Conservation (phyloP, 2,888 invertebrate species). For the Stictocephala bisonia region DNA sequence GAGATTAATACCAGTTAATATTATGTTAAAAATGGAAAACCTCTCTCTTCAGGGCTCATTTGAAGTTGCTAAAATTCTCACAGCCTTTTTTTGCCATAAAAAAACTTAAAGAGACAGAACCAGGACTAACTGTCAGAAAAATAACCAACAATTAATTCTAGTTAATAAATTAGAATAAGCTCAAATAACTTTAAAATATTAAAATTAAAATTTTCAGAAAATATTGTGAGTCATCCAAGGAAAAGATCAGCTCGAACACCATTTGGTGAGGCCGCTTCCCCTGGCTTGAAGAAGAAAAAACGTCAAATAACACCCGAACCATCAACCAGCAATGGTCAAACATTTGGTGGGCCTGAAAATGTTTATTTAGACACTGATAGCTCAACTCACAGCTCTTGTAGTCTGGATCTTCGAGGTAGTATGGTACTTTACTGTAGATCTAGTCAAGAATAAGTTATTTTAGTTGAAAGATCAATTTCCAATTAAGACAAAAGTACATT, state of each 20-base stretch:
- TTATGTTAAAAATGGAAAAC: too few relatives aligned
- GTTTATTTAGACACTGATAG: slow-evolving; percentile 6
- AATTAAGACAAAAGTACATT: too few relatives aligned
- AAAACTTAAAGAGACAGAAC: too few relatives aligned
- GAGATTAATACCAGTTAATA: too few relatives aligned
- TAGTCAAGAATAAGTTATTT: too few relatives aligned
- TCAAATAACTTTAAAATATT: neutral
- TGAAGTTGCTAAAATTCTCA: too few relatives aligned
- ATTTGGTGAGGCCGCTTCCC: neutral
- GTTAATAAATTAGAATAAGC: neutral
- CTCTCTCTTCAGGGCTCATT: too few relatives aligned
- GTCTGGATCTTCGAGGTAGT: slow-evolving; percentile 20
- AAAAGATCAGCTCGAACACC: slow-evolving; percentile 22
- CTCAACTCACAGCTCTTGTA: slow-evolving; percentile 30
- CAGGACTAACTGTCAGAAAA: too few relatives aligned
- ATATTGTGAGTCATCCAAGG: slow-evolving; percentile 7
- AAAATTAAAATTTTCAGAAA: neutral
- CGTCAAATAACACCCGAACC: slow-evolving; percentile 11
- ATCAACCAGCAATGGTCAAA: slow-evolving; percentile 17
- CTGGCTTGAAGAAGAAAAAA: slow-evolving; percentile 20
- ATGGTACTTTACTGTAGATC: too few relatives aligned
- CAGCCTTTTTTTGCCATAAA: too few relatives aligned
- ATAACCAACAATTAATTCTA: neutral
- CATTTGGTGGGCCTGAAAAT: neutral
- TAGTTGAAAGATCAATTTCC: too few relatives aligned